Conservation (phyloP, 2,113 vertebrate species). For the Sceloporus tristichus region DNA sequence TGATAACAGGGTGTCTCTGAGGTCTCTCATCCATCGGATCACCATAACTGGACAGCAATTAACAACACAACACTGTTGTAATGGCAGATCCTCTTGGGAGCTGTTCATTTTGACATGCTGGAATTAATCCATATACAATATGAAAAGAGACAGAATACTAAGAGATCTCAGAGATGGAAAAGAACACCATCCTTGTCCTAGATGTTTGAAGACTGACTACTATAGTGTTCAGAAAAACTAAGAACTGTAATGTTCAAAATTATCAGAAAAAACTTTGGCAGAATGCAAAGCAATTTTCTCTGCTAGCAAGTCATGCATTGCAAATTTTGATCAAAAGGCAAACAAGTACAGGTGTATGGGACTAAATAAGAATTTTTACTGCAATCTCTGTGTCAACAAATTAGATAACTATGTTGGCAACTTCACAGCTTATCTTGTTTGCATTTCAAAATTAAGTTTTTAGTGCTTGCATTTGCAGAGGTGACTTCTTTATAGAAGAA, state of each 20-base stretch:
- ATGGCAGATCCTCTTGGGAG: not conserved
- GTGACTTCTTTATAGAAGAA: slow-evolving; percentile 30
- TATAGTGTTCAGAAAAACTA: not conserved
- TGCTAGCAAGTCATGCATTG: not conserved
- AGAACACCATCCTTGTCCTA: not conserved
- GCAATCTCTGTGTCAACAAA: slow-evolving; percentile 60
- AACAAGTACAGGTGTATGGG: slow-evolving; percentile 36
- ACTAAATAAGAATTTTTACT: slow-evolving; percentile 16
- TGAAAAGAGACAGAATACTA: fast-evolving
- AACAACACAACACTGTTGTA: not conserved
- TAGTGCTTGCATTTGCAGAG: slow-evolving; percentile 42
- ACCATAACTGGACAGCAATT: not conserved
- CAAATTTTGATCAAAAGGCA: slow-evolving; percentile 9
- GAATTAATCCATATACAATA: not conserved
- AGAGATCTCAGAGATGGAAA: not conserved
- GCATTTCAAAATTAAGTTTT: slow-evolving; percentile 69
- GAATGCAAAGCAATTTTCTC: not conserved
- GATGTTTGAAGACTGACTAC: not conserved
- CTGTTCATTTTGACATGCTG: not conserved
- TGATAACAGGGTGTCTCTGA: no score
- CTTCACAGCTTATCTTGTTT: slow-evolving; percentile 64
- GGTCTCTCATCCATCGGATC: no score
- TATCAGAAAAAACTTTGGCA: not conserved
- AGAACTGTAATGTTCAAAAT: not conserved
- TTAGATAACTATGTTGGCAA: slow-evolving; percentile 44